Percentiles rank a stretch among this genome's conserved stretches.
phyloP scores from a whole-genome alignment of 2,888 invertebrate genomes.

The Atherix ibis region DNA sequence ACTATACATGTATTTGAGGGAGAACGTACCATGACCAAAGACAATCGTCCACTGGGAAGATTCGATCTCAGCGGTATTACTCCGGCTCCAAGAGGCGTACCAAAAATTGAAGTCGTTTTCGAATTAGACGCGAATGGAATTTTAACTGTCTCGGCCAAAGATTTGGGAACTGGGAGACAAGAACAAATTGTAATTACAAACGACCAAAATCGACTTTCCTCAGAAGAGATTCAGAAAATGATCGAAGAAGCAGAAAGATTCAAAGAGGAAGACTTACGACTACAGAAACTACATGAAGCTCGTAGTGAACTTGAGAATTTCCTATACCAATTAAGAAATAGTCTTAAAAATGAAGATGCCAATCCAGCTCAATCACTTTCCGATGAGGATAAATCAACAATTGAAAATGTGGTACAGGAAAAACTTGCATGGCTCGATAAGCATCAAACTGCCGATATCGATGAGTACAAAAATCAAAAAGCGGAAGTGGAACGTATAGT shows the following conservation, averaged over 20 bases:
- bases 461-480: conserved; percentile 88
- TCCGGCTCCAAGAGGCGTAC: conserved; percentile 83
- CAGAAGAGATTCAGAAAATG: conserved; percentile 98
- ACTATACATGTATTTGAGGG: conserved; percentile 98
- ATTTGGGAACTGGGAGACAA: conserved; percentile 97
- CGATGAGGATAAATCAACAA: conserved; percentile 82
- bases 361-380: conserved; percentile 83
- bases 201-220: conserved; percentile 90
- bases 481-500: conserved; percentile 89
- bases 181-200: conserved; percentile 99
- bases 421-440: conserved; percentile 96
- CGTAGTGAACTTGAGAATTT: conserved; percentile 95
- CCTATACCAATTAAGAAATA: conserved; percentile 94
- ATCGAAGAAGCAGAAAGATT: conserved; percentile 98
- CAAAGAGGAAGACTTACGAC: conserved; percentile 95
- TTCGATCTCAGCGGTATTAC: conserved; percentile 97
- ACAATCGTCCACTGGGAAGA: conserved; percentile 96
- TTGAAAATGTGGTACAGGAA: conserved; percentile 92
- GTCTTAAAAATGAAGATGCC: conserved; percentile 89
- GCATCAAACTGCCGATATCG: conserved; percentile 82
- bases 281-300: conserved; percentile 89
- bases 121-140: conserved; percentile 93
- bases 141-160: conserved; percentile 92
- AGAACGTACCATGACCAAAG: conserved; percentile 99
- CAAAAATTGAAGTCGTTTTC: conserved; percentile 88